These are phyloP conservation scores for Gasteruption jaculator DNA, from an alignment of 2,888 invertebrate species.

Conservation along the genomic window DNA sequence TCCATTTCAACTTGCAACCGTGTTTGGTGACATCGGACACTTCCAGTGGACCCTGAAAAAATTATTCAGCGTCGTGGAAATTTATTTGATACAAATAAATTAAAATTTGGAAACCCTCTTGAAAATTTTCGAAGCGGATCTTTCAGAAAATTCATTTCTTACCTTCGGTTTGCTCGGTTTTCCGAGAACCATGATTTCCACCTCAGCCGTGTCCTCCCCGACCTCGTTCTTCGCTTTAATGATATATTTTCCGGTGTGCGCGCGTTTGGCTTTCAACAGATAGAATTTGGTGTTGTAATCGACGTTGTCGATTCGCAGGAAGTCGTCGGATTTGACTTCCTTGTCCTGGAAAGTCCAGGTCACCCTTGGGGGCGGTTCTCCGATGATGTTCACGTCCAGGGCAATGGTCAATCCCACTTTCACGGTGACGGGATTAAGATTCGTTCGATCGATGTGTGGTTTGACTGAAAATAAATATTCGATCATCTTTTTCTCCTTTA, in stretches of 20 bases:
- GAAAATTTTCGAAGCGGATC: neutral
- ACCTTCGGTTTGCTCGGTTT: conserved; percentile 71
- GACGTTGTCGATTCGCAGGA: conserved; percentile 71
- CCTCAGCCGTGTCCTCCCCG: conserved; percentile 86
- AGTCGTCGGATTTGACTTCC: conserved; percentile 60
- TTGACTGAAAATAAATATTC: conserved; percentile 66
- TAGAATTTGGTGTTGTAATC: conserved; percentile 91
- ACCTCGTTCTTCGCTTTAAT: conserved; percentile 89
- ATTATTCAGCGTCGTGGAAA: neutral
- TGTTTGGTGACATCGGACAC: conserved; percentile 87
- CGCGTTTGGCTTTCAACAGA: conserved; percentile 75
- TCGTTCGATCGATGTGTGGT: conserved; percentile 89
- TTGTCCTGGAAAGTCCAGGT: conserved; percentile 81
- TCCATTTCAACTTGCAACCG: conserved; percentile 87
- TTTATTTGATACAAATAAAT: conserved; percentile 1
- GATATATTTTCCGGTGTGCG: conserved; percentile 81
- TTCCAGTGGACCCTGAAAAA: conserved; percentile 73
- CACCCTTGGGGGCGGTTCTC: conserved; percentile 90
- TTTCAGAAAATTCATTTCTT: conserved; percentile 3
- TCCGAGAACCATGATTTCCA: conserved; percentile 83
- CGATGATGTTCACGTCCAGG: conserved; percentile 83
- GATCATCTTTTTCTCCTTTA: too few species aligned
- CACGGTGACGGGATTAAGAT: conserved; percentile 76
- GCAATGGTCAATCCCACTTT: conserved; percentile 86
- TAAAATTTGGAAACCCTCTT: neutral